Base-by-base conservation (phyloP, 2,888 invertebrate genomes). In the Gnatocerus cornutus region DNA sequence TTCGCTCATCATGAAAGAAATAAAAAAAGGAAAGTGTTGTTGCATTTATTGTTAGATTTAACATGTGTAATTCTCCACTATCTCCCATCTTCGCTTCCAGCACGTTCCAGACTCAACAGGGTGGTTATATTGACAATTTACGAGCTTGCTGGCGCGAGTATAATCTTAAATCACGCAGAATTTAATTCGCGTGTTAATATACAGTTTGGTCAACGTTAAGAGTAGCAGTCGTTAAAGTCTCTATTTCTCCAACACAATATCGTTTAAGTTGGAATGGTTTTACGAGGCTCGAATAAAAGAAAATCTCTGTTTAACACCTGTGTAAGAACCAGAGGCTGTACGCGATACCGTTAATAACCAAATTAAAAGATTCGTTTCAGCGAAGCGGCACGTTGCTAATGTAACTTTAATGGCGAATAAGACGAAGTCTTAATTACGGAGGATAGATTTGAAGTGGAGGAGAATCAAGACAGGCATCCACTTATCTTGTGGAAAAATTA, bases 171-270 rank as follows among this genome's bases (percentile, higher is more conserved):
- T 65, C 65, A 65, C 46, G 14, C 12, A 29, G 65, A 65, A 65
- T 65, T 65, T 65, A 56, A 56, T 65, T 65, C 65, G 65, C 65
- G 65, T 65, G 65, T 65, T 65, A 56, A 65, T 46, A 55, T 37
- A 65, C 56, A 65, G 56, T 64, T 64, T 55, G 64, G 64, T 13
- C 33, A 37, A 41, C 43, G 65, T 46, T 55, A 65, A 37, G 65
- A 65, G 65, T 65, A 65, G 65, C 65, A 45, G 30, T 65, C 55
- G 64, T 65, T 64, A 65, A 65, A 65, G 64, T 55, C 64, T 41
- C 46, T 46, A 46, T 59, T 43, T 16, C 30, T 12, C 14, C 14
- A 46, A 59, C 43, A 21, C 39, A 55, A 55, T 55, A 55, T 61
- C 33, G 14, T 46, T 48, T 48, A 30, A 46, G 27, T 27, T 45